Conservation (phyloP, 2,113 vertebrate genomes). For the Piprites chloris region DNA sequence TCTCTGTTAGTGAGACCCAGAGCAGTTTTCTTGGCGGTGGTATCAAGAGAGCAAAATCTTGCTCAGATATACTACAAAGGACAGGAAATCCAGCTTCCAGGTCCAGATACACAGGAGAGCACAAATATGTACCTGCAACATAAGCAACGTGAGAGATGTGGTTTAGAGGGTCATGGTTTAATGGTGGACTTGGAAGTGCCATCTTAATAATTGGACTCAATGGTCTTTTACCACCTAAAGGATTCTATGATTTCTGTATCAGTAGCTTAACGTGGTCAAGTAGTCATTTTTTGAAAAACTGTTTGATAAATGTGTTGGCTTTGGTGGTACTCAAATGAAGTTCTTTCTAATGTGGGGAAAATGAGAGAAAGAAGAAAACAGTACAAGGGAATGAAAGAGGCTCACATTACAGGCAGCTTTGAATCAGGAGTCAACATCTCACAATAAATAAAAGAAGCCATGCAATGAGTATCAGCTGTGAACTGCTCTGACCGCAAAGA, state of each 20-base stretch:
- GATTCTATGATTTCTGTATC: neutral
- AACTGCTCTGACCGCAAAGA: rapidly evolving
- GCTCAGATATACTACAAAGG: neutral
- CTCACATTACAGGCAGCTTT: neutral
- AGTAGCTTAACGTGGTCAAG: neutral
- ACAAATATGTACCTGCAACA: neutral
- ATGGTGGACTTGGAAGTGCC: neutral
- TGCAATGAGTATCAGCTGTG: neutral
- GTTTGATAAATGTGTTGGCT: neutral
- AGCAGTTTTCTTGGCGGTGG: neutral
- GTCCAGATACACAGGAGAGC: neutral
- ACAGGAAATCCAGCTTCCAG: neutral
- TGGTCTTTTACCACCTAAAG: neutral
- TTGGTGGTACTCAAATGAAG: neutral
- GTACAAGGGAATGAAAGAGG: neutral
- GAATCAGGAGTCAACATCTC: neutral
- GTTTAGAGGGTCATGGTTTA: neutral
- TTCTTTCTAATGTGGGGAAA: neutral
- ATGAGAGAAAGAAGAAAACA: neutral
- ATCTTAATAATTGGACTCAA: neutral
- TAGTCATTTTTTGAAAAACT: neutral
- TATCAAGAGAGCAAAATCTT: neutral
- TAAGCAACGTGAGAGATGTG: neutral
- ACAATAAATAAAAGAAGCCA: neutral
- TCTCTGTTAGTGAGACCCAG: neutral